phyloP scores from a whole-genome alignment of 2,888 invertebrate species.

The Steinernema scapterisci region DNA sequence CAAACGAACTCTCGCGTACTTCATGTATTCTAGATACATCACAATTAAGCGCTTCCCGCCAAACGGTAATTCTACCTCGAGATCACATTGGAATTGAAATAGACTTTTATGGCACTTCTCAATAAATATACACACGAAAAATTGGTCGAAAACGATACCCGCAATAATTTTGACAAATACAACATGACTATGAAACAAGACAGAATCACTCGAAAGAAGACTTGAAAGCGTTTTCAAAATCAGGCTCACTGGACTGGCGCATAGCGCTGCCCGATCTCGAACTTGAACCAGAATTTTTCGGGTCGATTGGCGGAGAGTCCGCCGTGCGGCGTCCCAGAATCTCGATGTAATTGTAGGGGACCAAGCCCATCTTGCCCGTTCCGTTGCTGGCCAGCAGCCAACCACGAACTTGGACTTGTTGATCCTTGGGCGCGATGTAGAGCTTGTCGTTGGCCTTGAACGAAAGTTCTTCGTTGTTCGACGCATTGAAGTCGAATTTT shows the following conservation, averaged over 20 bases:
- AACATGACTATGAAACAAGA: neutral
- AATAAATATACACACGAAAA: conserved; percentile 17
- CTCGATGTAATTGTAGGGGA: conserved; percentile 73
- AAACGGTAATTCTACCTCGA: too few relatives aligned
- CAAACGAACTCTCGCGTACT: too few relatives aligned
- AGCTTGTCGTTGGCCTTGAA: conserved; percentile 80
- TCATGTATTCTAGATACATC: too few relatives aligned
- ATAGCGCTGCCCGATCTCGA: neutral
- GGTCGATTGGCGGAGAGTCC: conserved; percentile 19
- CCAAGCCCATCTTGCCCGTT: conserved; percentile 71
- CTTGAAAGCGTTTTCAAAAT: conserved; percentile 13
- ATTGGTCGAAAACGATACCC: neutral
- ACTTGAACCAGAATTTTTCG: neutral
- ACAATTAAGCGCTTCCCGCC: too few relatives aligned
- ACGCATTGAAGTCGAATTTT: conserved; percentile 78
- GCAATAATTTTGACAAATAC: conserved; percentile 5
- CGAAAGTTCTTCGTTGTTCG: conserved; percentile 78
- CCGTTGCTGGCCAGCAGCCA: conserved; percentile 72
- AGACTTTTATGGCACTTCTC: neutral
- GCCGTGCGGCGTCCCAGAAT: conserved; percentile 67
- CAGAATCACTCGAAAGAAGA: neutral
- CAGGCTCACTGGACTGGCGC: neutral
- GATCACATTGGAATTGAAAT: too few relatives aligned
- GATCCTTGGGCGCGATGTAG: conserved; percentile 80
- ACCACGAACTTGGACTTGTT: conserved; percentile 75